phyloP scores from a whole-genome alignment of 2,888 invertebrate species.

The Stenurella melanura region DNA sequence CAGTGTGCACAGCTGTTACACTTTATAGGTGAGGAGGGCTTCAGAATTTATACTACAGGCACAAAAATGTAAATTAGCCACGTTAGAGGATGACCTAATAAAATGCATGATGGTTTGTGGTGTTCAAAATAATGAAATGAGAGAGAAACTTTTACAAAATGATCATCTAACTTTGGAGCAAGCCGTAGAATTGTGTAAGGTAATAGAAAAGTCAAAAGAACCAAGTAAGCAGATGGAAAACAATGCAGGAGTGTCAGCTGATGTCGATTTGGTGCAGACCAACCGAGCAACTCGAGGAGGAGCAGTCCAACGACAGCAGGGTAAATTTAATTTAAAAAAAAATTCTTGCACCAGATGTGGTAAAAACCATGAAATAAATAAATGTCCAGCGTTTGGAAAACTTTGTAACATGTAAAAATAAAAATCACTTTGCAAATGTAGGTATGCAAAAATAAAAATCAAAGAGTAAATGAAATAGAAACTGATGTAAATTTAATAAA shows the following conservation, averaged over 20 bases:
- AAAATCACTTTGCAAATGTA: neutral
- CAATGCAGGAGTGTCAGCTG: no score
- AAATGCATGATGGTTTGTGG: conserved; percentile 20
- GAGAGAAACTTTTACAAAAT: conserved; percentile 17
- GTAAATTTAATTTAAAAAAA: neutral
- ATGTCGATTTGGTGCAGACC: no score
- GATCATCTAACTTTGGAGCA: conserved; percentile 5
- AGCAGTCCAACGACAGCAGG: no score
- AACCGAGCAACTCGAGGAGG: no score
- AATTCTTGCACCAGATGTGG: neutral
- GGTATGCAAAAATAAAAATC: neutral
- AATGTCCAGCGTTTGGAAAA: neutral
- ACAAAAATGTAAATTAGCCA: conserved; percentile 1
- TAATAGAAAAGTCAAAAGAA: no score
- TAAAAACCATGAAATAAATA: neutral
- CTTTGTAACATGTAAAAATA: neutral
- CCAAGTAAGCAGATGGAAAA: no score
- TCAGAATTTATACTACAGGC: conserved; percentile 7
- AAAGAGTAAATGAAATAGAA: neutral
- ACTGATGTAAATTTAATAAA: neutral
- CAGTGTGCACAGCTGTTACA: conserved; percentile 29
- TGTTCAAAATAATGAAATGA: conserved; percentile 2
- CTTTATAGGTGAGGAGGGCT: conserved; percentile 19
- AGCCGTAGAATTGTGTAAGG: neutral
- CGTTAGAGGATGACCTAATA: conserved; percentile 10